Evolutionary conservation across 2,888 invertebrate species (phyloP).

Genomic region (Phragmatobia fuliginosa): DNA sequence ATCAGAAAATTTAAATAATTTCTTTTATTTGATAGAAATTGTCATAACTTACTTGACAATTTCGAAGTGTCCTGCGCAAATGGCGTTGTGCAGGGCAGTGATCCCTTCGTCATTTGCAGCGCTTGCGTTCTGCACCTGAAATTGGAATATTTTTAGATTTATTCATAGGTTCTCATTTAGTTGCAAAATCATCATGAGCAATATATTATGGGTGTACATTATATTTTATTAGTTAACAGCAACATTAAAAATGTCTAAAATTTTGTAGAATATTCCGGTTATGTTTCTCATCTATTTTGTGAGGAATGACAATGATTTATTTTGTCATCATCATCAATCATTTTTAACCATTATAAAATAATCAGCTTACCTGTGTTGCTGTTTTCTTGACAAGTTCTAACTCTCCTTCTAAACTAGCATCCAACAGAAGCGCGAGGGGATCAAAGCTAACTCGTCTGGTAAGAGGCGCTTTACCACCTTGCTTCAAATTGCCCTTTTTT

Average conservation of each 20-base stretch:
- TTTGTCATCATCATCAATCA: no score
- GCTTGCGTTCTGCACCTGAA: slow-evolving; percentile 96
- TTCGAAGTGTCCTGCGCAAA: slow-evolving; percentile 99
- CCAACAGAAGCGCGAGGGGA: slow-evolving; percentile 97
- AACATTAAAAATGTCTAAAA: no score
- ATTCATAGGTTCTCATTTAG: no score
- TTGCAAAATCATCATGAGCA: no score
- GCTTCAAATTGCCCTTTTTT: slow-evolving; percentile 93
- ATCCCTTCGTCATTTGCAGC: slow-evolving; percentile 99
- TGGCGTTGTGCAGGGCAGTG: slow-evolving; percentile 99
- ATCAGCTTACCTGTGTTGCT: slow-evolving; percentile 91
- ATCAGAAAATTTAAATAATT: no score
- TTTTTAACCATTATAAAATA: no score
- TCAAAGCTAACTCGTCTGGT: slow-evolving; percentile 98
- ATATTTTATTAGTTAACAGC: no score
- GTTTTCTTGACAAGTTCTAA: slow-evolving; percentile 98
- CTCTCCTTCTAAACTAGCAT: slow-evolving; percentile 99
- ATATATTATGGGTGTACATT: no score
- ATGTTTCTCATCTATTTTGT: no score
- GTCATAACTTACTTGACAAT: slow-evolving; percentile 93
- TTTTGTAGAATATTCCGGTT: no score
- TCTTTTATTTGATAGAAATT: not conserved
- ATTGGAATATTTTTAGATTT: not conserved
- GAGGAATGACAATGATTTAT: no score
- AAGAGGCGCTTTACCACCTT: slow-evolving; percentile 90